Conservation (phyloP, 2,888 invertebrate genomes). For the Synanthedon andrenaeformis region DNA sequence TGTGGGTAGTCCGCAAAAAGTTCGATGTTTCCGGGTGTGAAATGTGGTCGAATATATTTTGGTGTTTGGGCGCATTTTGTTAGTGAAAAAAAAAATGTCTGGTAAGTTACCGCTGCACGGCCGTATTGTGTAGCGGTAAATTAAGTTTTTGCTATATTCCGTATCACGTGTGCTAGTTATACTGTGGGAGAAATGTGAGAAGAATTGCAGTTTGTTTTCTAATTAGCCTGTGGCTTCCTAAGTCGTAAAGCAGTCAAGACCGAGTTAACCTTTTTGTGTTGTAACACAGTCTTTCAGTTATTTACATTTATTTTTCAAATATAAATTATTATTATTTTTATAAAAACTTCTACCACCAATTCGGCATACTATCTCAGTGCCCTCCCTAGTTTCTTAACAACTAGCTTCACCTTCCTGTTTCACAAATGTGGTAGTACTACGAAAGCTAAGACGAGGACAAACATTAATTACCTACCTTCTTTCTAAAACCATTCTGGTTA, state of each 20-base stretch:
- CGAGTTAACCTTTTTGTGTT: background rate
- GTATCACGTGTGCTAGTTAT: slow-evolving; percentile 10
- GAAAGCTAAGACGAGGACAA: too few species aligned
- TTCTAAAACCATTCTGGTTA: too few species aligned
- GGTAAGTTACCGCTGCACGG: slow-evolving; percentile 15
- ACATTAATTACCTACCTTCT: too few species aligned
- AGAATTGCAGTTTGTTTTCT: slow-evolving; percentile 39
- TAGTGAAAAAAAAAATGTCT: slow-evolving; percentile 31
- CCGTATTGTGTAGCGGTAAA: slow-evolving; percentile 1
- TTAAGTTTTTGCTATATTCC: slow-evolving; percentile 21
- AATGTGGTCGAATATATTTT: slow-evolving; percentile 52
- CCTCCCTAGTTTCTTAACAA: too few species aligned
- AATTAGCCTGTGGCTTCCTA: slow-evolving; percentile 19
- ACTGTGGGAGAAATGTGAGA: slow-evolving; percentile 27
- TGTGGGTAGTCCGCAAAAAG: slow-evolving; percentile 22
- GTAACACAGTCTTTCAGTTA: background rate
- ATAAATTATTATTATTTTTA: too few species aligned
- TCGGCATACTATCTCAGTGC: too few species aligned
- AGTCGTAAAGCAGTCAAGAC: background rate
- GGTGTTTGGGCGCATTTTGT: slow-evolving; percentile 45
- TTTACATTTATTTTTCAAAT: background rate
- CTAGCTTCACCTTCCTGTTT: too few species aligned
- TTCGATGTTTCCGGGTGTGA: slow-evolving; percentile 58
- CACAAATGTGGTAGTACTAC: too few species aligned
- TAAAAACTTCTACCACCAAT: too few species aligned